Percentiles rank a stretch among this genome's conserved stretches.
phyloP scores from a whole-genome alignment of 2,888 invertebrate species.

The Euzetes globulus region DNA sequence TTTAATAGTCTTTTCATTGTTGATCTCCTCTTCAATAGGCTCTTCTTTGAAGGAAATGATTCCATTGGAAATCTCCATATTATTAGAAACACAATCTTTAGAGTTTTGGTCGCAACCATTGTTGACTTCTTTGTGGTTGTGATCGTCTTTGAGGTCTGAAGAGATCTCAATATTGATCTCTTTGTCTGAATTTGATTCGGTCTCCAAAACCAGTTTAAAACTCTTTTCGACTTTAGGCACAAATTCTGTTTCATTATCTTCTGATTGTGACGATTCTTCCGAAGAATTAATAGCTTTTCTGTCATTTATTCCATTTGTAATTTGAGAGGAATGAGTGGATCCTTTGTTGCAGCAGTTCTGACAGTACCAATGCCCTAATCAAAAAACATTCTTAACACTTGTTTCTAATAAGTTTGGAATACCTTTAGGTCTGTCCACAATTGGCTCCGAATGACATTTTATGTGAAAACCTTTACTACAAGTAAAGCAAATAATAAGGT shows the following conservation, averaged over 20 bases:
- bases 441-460: conserved; percentile 63
- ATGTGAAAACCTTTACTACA: conserved; percentile 80
- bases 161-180: not conserved
- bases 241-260: not conserved
- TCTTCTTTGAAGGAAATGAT: not conserved
- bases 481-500: conserved; percentile 66
- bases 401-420: conserved; percentile 37
- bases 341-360: conserved; percentile 1
- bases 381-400: not conserved
- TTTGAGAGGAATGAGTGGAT: not conserved
- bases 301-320: conserved; percentile 1
- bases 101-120: not conserved
- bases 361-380: conserved; percentile 15
- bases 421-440: conserved; percentile 48
- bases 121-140: too few species aligned
- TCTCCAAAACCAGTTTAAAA: not conserved
- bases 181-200: not conserved
- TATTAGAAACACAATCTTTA: not conserved
- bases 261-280: not conserved
- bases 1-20: not conserved
- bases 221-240: not conserved
- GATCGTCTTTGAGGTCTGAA: not conserved
- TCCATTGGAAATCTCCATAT: not conserved
- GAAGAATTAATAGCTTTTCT: not conserved
- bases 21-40: not conserved